phyloP scores from a whole-genome alignment of 2,113 vertebrate genomes.

The Circaetus gallicus region DNA sequence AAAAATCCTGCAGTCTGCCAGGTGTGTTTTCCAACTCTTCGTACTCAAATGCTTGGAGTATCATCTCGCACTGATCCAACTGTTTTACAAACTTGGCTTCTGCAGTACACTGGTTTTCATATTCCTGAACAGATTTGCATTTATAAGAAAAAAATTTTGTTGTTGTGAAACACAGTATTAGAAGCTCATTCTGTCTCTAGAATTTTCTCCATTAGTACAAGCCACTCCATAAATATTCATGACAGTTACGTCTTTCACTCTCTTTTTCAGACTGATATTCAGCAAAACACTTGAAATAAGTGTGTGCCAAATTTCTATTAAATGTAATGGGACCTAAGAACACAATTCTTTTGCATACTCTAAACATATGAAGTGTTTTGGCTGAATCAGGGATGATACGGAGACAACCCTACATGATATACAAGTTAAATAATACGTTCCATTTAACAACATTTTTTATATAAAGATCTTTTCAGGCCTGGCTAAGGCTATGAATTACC shows the following conservation, averaged over 20 bases:
- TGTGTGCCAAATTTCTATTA: not conserved
- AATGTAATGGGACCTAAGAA: not conserved
- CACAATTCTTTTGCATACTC: not conserved
- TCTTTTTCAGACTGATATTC: not conserved
- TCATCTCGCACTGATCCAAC: constrained; percentile 96
- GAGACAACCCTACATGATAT: not conserved
- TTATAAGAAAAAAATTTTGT: not conserved
- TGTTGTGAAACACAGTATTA: not conserved
- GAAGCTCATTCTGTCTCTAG: not conserved
- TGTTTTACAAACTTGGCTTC: constrained; percentile 93
- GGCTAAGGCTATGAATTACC: not conserved
- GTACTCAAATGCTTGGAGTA: constrained; percentile 93
- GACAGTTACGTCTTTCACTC: rapidly evolving
- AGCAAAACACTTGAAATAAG: not conserved
- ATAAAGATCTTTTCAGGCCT: not conserved
- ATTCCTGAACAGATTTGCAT: constrained; percentile 79
- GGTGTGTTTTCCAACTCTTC: constrained; percentile 88
- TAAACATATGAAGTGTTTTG: not conserved
- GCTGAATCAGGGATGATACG: not conserved
- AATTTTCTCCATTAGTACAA: not conserved
- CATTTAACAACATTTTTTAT: not conserved
- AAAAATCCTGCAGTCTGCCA: constrained; percentile 93
- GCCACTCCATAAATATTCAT: not conserved
- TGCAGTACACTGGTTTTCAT: constrained; percentile 83
- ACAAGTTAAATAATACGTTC: not conserved